phyloP scores from a whole-genome alignment of 1,140 invertebrate genomes.

The Apolygus lucorum region DNA sequence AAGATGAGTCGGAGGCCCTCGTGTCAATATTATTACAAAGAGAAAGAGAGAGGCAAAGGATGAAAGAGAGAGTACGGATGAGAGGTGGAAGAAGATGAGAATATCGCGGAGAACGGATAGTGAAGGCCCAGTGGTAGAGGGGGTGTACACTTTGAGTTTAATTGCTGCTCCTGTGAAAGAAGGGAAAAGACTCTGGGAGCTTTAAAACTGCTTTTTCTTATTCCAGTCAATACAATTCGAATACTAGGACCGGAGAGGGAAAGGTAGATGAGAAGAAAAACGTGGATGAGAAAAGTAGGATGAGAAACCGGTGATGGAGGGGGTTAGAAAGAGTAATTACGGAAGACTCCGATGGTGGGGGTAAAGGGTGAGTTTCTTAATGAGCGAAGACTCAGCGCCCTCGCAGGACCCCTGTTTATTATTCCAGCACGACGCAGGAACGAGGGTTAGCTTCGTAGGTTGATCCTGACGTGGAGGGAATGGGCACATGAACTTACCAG shows the following conservation, averaged over 20 bases:
- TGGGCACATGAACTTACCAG: not conserved
- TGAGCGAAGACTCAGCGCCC: slow-evolving; percentile 12
- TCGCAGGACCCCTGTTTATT: not conserved
- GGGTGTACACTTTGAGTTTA: slow-evolving; percentile 19
- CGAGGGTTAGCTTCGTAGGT: not conserved
- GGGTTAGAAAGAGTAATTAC: slow-evolving; percentile 14
- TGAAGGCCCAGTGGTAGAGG: not conserved
- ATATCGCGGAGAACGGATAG: not conserved
- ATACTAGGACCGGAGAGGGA: not conserved
- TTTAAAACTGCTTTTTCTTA: slow-evolving; percentile 17
- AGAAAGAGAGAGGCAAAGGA: not conserved
- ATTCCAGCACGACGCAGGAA: slow-evolving; percentile 4
- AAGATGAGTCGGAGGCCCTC: slow-evolving; percentile 5
- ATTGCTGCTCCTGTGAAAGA: slow-evolving; percentile 17
- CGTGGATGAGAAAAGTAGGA: not conserved
- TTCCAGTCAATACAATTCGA: slow-evolving; percentile 20
- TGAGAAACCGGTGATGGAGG: not conserved
- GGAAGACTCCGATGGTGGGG: slow-evolving; percentile 5
- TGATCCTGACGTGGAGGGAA: not conserved
- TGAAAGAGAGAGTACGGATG: not conserved
- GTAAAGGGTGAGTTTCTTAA: slow-evolving; percentile 14
- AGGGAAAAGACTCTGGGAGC: slow-evolving; percentile 4
- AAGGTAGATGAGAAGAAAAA: not conserved
- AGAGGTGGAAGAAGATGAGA: not conserved
- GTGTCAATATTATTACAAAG: slow-evolving; percentile 21